Evolutionary conservation across 2,888 invertebrate genomes (phyloP), one percentile per base, ranked within the genome.

Genomic region (Erebia aethiops): DNA sequence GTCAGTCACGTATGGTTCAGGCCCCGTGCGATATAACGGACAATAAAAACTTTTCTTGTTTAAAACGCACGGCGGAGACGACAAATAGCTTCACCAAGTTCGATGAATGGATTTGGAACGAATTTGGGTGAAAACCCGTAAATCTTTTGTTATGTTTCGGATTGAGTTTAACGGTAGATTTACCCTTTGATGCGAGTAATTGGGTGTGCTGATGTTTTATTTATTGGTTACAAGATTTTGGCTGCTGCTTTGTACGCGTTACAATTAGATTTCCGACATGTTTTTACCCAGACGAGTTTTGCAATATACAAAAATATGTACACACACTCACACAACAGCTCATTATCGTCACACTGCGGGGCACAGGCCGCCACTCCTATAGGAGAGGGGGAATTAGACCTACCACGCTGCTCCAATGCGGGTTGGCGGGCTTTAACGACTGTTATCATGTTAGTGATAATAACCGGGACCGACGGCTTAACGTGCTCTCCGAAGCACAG

Each of bases 41-140:
- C 75, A 75, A 75, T 74, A 77, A 75, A 77, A 77, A 76, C 72
- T 76, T 76, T 76, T 72, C 76, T 74, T 76, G 74, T 76, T 72
- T 74, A 76, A 75, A 79, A 78, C 76, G 75, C 72, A 73, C 67
- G 71, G 69, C 74, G 70, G 74, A 71, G 67, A 71, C 72, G 73
- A 77, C 76, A 77, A 77, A 75, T 77, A 72, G 77, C 76, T 73
- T 73, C 77, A 35, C 67, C 60, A 65, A 65, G 74, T 72, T 65
- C 71, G 62, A 72, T 71, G 71, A 73, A 73, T 70, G 61, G 65
- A 56, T 72, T 66, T 58, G 69, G 66, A 66, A 67, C 46, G 63
- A 69, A 71, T 72, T 72, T 69, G 72, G 70, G 66, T 72, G 69
- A 67, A 70, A 71, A 74, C 66, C 66, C 71, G 72, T 74, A 74